Conservation (phyloP, 2,797 vertebrate genomes). For the Tiaroga cobitis region DNA sequence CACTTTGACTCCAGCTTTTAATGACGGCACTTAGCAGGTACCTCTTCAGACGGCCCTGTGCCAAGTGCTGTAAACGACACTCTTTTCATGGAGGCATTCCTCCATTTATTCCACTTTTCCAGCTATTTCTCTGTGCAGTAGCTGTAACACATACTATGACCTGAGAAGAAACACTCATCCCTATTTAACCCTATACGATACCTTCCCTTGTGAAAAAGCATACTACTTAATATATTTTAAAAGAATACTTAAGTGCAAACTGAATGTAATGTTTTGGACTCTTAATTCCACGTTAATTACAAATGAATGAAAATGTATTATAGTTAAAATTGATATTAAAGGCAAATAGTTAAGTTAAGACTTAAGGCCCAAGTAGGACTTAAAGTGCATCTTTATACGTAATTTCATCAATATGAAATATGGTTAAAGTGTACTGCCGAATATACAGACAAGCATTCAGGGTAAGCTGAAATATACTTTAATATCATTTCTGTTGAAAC, state of each 20-base stretch:
- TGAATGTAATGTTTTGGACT: not conserved
- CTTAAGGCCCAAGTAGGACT: not conserved
- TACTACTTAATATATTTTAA: not conserved
- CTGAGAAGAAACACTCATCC: not conserved
- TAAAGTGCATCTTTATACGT: not conserved
- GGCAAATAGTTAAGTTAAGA: not conserved
- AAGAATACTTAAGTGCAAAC: not conserved
- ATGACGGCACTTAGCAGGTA: slow-evolving; percentile 67
- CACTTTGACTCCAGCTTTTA: slow-evolving; percentile 67
- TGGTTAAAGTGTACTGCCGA: not conserved
- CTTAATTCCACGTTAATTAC: not conserved
- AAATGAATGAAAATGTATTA: not conserved
- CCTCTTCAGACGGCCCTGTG: slow-evolving; percentile 52
- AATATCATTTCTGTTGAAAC: not conserved
- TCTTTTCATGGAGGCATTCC: slow-evolving; percentile 32
- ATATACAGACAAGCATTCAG: not conserved
- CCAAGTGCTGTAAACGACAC: slow-evolving; percentile 42
- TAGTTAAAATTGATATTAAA: not conserved
- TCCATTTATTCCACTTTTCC: slow-evolving; percentile 12
- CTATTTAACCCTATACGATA: not conserved
- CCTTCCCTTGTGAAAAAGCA: not conserved
- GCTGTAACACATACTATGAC: not conserved
- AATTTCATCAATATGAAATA: not conserved
- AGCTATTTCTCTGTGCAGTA: not conserved
- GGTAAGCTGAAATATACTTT: not conserved